Conservation (phyloP, 2,888 invertebrate genomes). For the Argyra leucocephala region DNA sequence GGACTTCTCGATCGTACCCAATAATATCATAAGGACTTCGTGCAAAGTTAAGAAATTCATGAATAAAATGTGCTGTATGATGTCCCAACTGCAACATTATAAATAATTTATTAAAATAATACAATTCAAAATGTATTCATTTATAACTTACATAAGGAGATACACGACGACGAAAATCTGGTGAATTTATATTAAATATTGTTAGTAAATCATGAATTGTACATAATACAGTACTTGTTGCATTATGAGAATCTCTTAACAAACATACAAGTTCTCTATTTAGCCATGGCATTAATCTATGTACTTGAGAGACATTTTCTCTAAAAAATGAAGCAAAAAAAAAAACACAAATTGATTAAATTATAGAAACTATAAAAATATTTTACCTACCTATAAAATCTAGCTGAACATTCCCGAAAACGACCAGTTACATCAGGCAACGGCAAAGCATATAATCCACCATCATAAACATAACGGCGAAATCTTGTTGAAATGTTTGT, state of each 20-base stretch:
- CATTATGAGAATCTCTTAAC: conserved; percentile 51
- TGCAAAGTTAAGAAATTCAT: conserved; percentile 80
- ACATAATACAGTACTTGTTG: conserved; percentile 57
- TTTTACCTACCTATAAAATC: conserved; percentile 59
- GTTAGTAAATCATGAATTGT: conserved; percentile 61
- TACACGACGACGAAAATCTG: conserved; percentile 60
- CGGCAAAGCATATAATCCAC: conserved; percentile 64
- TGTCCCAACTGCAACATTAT: conserved; percentile 48
- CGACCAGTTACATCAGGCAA: conserved; percentile 61
- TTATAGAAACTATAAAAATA: not conserved
- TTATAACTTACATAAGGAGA: conserved; percentile 46
- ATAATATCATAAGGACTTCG: conserved; percentile 77
- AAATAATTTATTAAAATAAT: not conserved
- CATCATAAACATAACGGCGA: conserved; percentile 63
- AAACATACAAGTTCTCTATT: conserved; percentile 69
- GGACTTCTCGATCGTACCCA: conserved; percentile 66
- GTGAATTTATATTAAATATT: conserved; percentile 49
- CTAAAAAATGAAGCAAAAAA: conserved; percentile 44
- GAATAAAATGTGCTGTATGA: conserved; percentile 76
- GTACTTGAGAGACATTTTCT: conserved; percentile 67
- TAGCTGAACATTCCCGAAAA: conserved; percentile 62
- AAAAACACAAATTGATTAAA: conserved; percentile 2
- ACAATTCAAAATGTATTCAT: too few species aligned
- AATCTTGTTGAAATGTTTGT: not conserved
- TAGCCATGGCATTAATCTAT: conserved; percentile 79